Evolutionary conservation across 2,888 invertebrate species (phyloP).

Genomic region (Phalangium opilio): DNA sequence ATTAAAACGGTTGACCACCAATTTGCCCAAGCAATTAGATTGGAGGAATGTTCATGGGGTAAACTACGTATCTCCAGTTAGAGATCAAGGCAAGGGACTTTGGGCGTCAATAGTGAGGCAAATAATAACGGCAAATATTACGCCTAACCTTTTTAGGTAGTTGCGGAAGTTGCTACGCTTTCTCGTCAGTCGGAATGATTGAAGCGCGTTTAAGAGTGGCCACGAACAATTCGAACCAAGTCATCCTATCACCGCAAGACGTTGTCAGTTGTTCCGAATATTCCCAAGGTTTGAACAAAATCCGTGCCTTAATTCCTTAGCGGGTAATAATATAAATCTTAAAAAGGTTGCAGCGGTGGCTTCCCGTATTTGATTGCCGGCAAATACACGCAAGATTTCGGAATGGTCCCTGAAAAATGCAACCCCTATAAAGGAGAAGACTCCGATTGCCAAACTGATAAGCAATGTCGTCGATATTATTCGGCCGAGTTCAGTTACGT

Average conservation of each 20-base stretch:
- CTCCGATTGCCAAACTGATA: constrained; percentile 25
- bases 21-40: constrained; percentile 26
- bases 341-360: constrained; percentile 28
- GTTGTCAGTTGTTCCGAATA: constrained; percentile 36
- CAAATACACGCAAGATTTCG: constrained; percentile 31
- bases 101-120: too few relatives aligned
- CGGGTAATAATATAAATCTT: not conserved
- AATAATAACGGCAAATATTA: too few relatives aligned
- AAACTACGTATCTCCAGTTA: constrained; percentile 26
- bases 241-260: constrained; percentile 35
- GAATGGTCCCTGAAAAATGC: constrained; percentile 35
- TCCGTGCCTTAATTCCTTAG: too few relatives aligned
- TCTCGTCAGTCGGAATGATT: constrained; percentile 35
- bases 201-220: constrained; percentile 34
- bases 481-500: constrained; percentile 35
- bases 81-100: constrained; percentile 15
- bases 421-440: constrained; percentile 34
- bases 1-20: constrained; percentile 13
- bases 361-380: constrained; percentile 31
- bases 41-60: constrained; percentile 29
- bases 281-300: constrained; percentile 33
- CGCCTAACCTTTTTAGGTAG: constrained; percentile 21
- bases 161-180: constrained; percentile 39
- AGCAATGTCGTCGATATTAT: constrained; percentile 31
- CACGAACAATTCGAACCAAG: constrained; percentile 32